A percentile compares a stretch with the other conserved stretches of the same genome.
Conservation (phyloP, 2,113 vertebrate species). For the Eptatretus burgeri region DNA sequence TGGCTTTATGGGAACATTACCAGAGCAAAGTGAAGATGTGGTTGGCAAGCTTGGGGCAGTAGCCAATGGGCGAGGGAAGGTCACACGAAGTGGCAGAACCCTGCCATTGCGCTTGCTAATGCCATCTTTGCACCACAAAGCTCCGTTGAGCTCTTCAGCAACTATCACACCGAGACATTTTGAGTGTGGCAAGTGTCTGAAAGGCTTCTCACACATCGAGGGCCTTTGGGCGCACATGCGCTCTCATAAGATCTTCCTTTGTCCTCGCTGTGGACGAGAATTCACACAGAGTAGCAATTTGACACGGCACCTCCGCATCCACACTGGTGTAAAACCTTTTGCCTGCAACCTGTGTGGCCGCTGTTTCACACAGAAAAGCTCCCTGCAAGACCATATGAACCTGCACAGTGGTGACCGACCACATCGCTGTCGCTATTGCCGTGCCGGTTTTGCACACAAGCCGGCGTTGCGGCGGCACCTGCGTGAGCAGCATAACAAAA, state of each 20-base stretch:
- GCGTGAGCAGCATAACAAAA: constrained; percentile 43
- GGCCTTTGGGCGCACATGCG: constrained; percentile 43
- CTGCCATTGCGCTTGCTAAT: not conserved
- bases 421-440: constrained; percentile 53
- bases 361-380: constrained; percentile 70
- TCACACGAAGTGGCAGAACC: too few relatives aligned
- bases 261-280: constrained; percentile 65
- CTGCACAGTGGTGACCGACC: constrained; percentile 59
- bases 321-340: constrained; percentile 42
- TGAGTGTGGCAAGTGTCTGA: constrained; percentile 40
- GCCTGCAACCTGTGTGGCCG: constrained; percentile 53
- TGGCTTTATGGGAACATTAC: too few relatives aligned
- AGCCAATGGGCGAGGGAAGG: too few relatives aligned
- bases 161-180: constrained; percentile 13
- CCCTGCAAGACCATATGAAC: constrained; percentile 70
- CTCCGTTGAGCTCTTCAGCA: too few relatives aligned
- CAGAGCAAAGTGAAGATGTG: too few relatives aligned
- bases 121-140: not conserved
- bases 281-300: constrained; percentile 68
- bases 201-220: constrained; percentile 41
- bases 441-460: constrained; percentile 67
- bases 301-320: constrained; percentile 57
- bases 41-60: too few relatives aligned
- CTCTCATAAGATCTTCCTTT: constrained; percentile 46
- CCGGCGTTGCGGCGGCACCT: constrained; percentile 52